Percentiles rank a stretch among this genome's conserved stretches.
Conservation (phyloP, 2,113 vertebrate genomes). For the Psilopsiagon aymara region DNA sequence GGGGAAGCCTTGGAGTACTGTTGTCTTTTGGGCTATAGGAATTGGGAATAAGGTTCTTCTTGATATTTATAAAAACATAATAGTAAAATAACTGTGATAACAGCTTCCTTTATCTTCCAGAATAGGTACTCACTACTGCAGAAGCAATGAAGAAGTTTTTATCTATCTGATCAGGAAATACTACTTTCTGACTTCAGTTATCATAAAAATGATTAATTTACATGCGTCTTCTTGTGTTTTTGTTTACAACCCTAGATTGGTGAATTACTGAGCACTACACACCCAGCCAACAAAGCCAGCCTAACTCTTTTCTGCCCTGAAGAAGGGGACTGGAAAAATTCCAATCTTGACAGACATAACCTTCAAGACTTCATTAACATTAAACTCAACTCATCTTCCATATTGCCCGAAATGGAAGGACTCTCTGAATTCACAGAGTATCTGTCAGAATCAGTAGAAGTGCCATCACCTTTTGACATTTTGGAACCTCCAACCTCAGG, state of each 20-base stretch:
- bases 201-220: neutral
- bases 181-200: neutral
- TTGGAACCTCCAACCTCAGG: constrained; percentile 94
- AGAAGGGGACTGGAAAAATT: constrained; percentile 97
- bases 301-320: constrained; percentile 93
- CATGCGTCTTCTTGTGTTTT: neutral
- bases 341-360: constrained; percentile 95
- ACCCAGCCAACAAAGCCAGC: constrained; percentile 95
- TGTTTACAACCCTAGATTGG: constrained; percentile 83
- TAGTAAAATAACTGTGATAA: neutral
- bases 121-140: neutral
- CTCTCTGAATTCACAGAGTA: constrained; percentile 98
- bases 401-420: constrained; percentile 95
- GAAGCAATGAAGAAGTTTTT: neutral
- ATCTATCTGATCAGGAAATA: neutral
- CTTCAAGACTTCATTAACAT: constrained; percentile 98
- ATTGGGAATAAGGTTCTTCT: neutral
- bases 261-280: constrained; percentile 92
- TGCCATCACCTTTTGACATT: constrained; percentile 95
- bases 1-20: neutral
- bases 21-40: neutral
- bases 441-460: constrained; percentile 97
- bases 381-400: constrained; percentile 90
- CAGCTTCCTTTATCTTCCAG: neutral
- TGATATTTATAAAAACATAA: neutral